These are phyloP conservation scores for Morone saxatilis DNA, from an alignment of 2,113 vertebrate genomes.

Conservation along the genomic window DNA sequence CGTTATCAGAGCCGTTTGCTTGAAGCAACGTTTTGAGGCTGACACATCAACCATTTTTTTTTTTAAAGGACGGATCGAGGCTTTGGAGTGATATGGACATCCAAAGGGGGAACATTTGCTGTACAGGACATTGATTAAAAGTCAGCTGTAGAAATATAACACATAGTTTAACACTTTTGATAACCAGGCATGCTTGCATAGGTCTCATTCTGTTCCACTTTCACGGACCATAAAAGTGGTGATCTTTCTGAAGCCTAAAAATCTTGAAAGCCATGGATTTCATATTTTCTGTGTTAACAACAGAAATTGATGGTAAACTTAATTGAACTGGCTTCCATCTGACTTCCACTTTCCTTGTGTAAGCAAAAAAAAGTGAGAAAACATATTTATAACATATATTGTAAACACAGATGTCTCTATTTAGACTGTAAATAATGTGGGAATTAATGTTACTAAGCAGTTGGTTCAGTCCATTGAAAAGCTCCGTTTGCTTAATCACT, in stretches of 20 bases:
- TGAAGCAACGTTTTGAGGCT: conserved; percentile 1
- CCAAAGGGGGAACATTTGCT: neutral
- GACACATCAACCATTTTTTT: neutral
- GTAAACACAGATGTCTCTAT: neutral
- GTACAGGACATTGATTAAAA: conserved; percentile 10
- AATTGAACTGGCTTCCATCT: neutral
- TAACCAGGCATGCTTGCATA: neutral
- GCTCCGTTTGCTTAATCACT: neutral
- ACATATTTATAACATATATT: no score
- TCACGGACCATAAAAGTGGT: neutral
- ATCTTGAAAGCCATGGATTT: neutral
- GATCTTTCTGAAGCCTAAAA: neutral
- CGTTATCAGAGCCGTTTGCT: conserved; percentile 6
- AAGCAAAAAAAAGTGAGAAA: neutral
- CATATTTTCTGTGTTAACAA: neutral
- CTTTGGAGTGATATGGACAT: conserved; percentile 9
- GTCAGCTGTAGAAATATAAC: neutral
- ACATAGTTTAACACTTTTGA: neutral
- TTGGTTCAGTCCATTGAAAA: neutral
- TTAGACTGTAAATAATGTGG: no score
- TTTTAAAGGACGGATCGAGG: neutral
- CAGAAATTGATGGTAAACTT: neutral
- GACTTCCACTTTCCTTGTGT: neutral
- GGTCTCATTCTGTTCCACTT: neutral
- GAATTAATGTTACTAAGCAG: no score